Base-by-base conservation (phyloP, 2,888 invertebrate species). In the Andrena praecox region DNA sequence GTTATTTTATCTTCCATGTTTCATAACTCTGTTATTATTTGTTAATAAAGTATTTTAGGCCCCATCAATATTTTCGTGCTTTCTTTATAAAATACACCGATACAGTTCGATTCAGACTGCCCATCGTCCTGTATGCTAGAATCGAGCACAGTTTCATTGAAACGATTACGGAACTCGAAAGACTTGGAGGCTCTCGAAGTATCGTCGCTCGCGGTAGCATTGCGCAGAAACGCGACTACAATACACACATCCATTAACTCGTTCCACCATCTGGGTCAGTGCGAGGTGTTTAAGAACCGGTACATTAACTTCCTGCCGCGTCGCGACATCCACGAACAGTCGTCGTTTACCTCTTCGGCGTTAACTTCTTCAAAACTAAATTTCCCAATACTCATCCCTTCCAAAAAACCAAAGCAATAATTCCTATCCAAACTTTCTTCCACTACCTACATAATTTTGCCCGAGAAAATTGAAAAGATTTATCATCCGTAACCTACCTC, bases 201-300 rank as follows among this genome's bases (percentile, higher is more conserved):
- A 52, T 54, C 35, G 31, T 69, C 56, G 20, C 20, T 42, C 42
- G n/a, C 27, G 42, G 16, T 64, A 52, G 7, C 59, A 54, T 72
- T 35, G 27, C 48, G 31, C 29, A 48, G 52, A 16, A 54, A 69
- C 67, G 54, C 74, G 62, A 69, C 52, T 73, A 74, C 73, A 81
- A 81, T 81, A 60, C 71, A 60, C 12, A 27, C 77, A 84, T 77
- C 77, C 75, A 82, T 84, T 76, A 87, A 86, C 83, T 87, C 84
- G 86, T 89, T 86, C 86, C 68, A 85, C 86, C 87, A 90, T 88
- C 90, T 90, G 85, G 90, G 90, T 90, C 90, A 90, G 88, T 77
- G 81, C 87, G 87, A 88, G 84, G 87, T 85, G 82, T 86, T 89
- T 86, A 84, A 87, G 82, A 86, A 84, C 82, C 81, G 78, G 84